phyloP scores from a whole-genome alignment of 2,888 invertebrate species.

The Yponomeuta sedellus region DNA sequence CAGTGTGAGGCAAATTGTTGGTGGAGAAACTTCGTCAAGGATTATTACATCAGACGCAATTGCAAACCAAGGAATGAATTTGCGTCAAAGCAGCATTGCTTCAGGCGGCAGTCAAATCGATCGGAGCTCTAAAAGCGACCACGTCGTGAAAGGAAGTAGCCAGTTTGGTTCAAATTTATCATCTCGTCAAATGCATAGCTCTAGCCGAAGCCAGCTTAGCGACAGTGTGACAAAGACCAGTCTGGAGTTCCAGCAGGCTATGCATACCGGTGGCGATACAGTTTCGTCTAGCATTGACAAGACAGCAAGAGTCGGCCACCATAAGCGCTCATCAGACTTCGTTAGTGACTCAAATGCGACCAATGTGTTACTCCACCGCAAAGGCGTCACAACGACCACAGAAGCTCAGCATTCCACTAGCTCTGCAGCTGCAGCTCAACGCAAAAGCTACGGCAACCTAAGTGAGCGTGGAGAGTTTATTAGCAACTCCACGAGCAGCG shows the following conservation, averaged over 20 bases:
- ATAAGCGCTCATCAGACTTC: conserved; percentile 85
- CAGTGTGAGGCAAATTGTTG: conserved; percentile 13
- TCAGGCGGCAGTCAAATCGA: conserved; percentile 1
- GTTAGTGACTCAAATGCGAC: conserved; percentile 84
- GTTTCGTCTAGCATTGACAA: conserved; percentile 35
- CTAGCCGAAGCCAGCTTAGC: conserved; percentile 47
- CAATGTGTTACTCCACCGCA: conserved; percentile 87
- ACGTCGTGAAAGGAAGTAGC: background rate
- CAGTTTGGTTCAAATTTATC: background rate
- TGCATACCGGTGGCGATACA: conserved; percentile 50
- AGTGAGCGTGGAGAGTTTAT: conserved; percentile 84
- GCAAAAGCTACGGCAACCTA: conserved; percentile 87
- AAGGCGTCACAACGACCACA: conserved; percentile 80
- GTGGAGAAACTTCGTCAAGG: conserved; percentile 9
- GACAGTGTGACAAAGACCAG: conserved; percentile 70
- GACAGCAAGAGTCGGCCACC: conserved; percentile 65
- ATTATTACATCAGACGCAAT: conserved; percentile 7
- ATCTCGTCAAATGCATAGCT: conserved; percentile 2
- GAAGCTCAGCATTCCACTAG: conserved; percentile 84
- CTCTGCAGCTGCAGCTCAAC: conserved; percentile 85
- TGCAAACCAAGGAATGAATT: conserved; percentile 5
- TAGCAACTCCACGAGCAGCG: conserved; percentile 79
- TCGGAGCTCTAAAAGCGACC: background rate
- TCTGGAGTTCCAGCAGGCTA: conserved; percentile 72
- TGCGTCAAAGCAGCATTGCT: background rate